Conservation (phyloP, 2,797 vertebrate genomes). For the Chloroceryle amazona region DNA sequence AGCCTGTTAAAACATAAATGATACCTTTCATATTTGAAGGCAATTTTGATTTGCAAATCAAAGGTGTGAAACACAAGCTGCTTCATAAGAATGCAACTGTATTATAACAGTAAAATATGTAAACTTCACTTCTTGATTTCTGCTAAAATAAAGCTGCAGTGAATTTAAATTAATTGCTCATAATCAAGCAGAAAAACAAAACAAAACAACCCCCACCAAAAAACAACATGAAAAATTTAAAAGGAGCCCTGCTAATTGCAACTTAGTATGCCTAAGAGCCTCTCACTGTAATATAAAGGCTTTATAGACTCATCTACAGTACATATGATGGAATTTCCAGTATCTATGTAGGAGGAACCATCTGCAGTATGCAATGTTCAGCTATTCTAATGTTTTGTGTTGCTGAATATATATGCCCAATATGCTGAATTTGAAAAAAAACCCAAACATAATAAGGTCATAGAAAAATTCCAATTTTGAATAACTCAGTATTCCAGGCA, state of each 20-base stretch:
- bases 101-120: not conserved
- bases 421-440: not conserved
- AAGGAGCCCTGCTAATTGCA: not conserved
- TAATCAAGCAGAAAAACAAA: not conserved
- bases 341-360: conserved; percentile 15
- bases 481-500: not conserved
- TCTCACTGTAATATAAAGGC: not conserved
- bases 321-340: not conserved
- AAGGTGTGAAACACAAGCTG: not conserved
- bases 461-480: not conserved
- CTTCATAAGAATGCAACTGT: not conserved
- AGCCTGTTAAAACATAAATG: not conserved
- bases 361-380: not conserved
- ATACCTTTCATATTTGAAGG: not conserved
- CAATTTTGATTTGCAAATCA: not conserved
- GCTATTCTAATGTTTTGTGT: not conserved
- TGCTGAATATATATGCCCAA: not conserved
- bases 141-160: not conserved
- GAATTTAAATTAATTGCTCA: not conserved
- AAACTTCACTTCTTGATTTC: not conserved
- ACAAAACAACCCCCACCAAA: not conserved
- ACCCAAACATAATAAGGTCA: not conserved
- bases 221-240: not conserved
- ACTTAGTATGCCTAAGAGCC: not conserved
- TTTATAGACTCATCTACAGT: not conserved